Evolutionary conservation across 2,113 vertebrate genomes (phyloP), one percentile per base, ranked within the genome.

Genomic region (Urocitellus parryii): DNA sequence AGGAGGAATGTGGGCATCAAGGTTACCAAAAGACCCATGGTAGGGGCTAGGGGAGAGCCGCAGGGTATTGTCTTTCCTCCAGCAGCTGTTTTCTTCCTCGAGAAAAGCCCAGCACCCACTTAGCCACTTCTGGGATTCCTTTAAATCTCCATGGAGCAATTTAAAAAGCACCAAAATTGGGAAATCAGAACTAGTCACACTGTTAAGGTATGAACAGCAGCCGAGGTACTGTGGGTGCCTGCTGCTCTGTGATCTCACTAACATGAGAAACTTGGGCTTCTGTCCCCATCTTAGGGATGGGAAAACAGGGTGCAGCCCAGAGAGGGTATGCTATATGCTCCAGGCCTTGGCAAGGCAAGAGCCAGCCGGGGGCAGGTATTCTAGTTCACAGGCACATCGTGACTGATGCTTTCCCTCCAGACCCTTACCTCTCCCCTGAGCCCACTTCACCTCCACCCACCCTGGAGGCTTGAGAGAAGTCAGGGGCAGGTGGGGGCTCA

Each of bases 401-500:
- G 56, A 12, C 34, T 27, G 16, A 51, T 22, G 56, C 3, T 61
- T 24, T 39, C 48, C 53, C 45, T 87, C 65, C 89, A 2, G 24
- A 8, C 24, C 6, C 2, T 24, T 14, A 1, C 1, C 45, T 34
- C 53, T 37, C 48, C 1, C 4, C 0, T 39, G 25, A 10, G 25
- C 18, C 17, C 13, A 9, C 8, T 18, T 20, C 8, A 37, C 27
- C 5, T 61, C 24, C 4, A 5, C 24, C 20, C 2, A 2, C 53
- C 20, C 73, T 16, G 12, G 4, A 27, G 34, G 32, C 82, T 45
- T 56, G 8, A 22, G 58, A 12, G 13, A 34, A 70, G 67, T 70
- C 58, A 53, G 8, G 4, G 3, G n/a, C 2, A 0, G 4, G 4
- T 34, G 16, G 0, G 18, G 51, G 25, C 34, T 80, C 20, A 2